Conservation (phyloP, 2,888 invertebrate genomes). For the Meganola albula region DNA sequence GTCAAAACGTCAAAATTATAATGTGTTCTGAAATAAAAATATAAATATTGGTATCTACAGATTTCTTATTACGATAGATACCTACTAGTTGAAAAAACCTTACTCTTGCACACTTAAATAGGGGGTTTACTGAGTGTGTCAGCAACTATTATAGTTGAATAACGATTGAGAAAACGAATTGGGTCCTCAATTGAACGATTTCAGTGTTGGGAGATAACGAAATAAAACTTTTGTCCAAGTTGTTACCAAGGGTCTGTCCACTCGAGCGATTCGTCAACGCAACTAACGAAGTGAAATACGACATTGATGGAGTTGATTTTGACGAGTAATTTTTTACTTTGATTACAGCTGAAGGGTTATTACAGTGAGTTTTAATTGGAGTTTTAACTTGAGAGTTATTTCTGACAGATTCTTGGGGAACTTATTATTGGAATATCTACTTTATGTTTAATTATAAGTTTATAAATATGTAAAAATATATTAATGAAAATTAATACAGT, state of each 20-base stretch:
- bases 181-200: slow-evolving; percentile 27
- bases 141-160: too few species aligned
- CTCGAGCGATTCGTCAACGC: slow-evolving; percentile 37
- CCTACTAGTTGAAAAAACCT: too few species aligned
- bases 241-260: slow-evolving; percentile 27
- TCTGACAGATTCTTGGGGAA: too few species aligned
- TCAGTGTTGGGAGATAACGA: slow-evolving; percentile 38
- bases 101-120: too few species aligned
- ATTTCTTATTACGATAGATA: too few species aligned
- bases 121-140: slow-evolving; percentile 1
- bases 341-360: slow-evolving; percentile 31
- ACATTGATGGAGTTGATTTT: slow-evolving; percentile 33
- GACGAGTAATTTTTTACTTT: slow-evolving; percentile 36
- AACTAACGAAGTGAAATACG: slow-evolving; percentile 30
- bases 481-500: too few species aligned
- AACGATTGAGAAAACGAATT: slow-evolving; percentile 20
- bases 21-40: too few species aligned
- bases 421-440: too few species aligned
- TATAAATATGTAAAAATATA: too few species aligned
- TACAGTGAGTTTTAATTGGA: slow-evolving; percentile 25
- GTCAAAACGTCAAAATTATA: too few species aligned
- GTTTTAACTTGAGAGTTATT: slow-evolving; percentile 17
- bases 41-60: too few species aligned
- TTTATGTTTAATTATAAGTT: too few species aligned
- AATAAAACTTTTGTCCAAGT: slow-evolving; percentile 43